Base-by-base conservation (phyloP, 35 echinoderm and acorn worm genomes). In the Apostichopus parvimensis region DNA sequence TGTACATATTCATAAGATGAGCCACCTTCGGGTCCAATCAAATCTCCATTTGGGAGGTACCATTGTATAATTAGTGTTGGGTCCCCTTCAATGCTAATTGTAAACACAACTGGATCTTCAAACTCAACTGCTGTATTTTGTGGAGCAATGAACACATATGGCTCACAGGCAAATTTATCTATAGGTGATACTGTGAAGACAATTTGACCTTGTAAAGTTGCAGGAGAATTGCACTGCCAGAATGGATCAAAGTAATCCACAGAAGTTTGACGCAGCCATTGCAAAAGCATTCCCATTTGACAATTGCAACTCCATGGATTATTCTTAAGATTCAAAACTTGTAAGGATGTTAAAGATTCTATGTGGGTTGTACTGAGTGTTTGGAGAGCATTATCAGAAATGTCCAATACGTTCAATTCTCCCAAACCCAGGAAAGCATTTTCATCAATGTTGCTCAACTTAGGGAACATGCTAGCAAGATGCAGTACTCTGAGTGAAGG, bases 291-390 rank as follows among this genome's bases (percentile, higher is more conserved):
- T 45, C 78, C 57, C 93, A 98, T 94, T 68, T 76, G 24, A 83
- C 97, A 98, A 10, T 87, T 66, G 80, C 97, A 98, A 60, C 84
- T 56, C 97, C 97, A 98, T 23, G 79, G 91, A 92, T 98, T 98
- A 13, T 79, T 72, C 57, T 91, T 91, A 9, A 98, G 56, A 73
- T 91, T 71, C 55, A 98, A 62, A 28, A 88, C 87, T 17, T 91
- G 26, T 59, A 98, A 73, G 12, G 54, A 64, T 10, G 79, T 92
- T 12, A 98, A 83, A 53, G 79, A 14, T 22, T 68, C 54, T 21
- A 91, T 94, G 80, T 82, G 91, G n/a, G 76, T 53, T 25, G 57
- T 71, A 54, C 87, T 68, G 2, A 98, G 45, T 54, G 20, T 93
- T 12, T 8, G 77, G 9, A 98, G 73, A 77, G 78, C 11, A 71